These are phyloP conservation scores for Auanema sp. DNA, from an alignment of 2,888 invertebrate genomes.

Conservation along the genomic window DNA sequence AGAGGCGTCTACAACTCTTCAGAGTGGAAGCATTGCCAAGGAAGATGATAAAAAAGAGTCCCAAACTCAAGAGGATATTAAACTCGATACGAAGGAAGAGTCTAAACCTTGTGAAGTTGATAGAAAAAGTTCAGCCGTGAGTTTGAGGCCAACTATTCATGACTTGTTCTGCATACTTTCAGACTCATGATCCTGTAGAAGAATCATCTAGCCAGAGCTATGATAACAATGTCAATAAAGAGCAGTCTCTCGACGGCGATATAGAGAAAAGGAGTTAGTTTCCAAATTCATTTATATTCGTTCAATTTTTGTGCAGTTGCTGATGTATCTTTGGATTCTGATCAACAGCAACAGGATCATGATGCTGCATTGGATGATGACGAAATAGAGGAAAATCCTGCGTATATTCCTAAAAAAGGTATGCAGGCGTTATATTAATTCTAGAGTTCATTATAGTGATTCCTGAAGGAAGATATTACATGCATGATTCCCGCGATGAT, in stretches of 20 bases:
- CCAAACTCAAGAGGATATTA: neutral
- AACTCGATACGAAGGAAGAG: conserved; percentile 5
- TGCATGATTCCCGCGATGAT: conserved; percentile 22
- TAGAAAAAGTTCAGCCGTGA: neutral
- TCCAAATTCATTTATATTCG: too few species aligned
- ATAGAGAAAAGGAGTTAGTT: too few species aligned
- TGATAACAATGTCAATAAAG: too few species aligned
- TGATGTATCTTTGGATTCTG: too few species aligned
- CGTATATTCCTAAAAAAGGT: conserved; percentile 24
- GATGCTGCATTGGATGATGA: conserved; percentile 18
- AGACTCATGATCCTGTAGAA: too few species aligned
- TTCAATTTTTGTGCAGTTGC: too few species aligned
- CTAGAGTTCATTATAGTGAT: neutral
- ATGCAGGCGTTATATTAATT: neutral
- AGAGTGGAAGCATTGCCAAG: too few species aligned
- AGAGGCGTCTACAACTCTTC: neutral
- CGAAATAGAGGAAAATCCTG: conserved; percentile 19
- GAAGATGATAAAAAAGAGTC: too few species aligned
- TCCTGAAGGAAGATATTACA: conserved; percentile 18
- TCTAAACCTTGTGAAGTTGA: neutral
- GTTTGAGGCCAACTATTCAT: too few species aligned
- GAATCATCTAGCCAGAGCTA: too few species aligned
- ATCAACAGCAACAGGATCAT: neutral
- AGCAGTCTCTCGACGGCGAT: too few species aligned
- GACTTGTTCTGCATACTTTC: too few species aligned